Conservation (phyloP, 2,797 vertebrate species). For the Octomys mimax region DNA sequence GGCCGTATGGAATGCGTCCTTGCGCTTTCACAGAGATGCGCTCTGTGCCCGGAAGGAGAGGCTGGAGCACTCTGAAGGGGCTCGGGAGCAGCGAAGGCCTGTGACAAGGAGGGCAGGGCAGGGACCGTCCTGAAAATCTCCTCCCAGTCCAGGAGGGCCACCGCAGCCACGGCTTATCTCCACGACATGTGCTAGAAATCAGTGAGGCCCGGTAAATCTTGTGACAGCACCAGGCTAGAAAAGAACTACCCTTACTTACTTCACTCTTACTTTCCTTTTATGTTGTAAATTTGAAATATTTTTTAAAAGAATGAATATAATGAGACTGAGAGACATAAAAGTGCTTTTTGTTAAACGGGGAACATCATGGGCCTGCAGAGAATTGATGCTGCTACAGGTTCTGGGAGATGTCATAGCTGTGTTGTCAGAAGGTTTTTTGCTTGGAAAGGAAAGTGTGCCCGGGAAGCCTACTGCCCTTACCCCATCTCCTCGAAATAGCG, state of each 20-base stretch:
- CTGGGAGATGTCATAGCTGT: background rate
- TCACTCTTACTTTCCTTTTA: slow-evolving; percentile 30
- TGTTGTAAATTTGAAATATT: slow-evolving; percentile 68
- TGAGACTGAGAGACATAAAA: slow-evolving; percentile 17
- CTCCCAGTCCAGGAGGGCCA: background rate
- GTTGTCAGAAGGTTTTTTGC: background rate
- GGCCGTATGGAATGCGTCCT: background rate
- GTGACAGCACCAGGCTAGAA: background rate
- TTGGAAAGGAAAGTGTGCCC: background rate
- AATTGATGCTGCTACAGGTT: background rate
- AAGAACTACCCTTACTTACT: background rate
- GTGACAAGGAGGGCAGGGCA: background rate
- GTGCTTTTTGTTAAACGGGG: slow-evolving; percentile 29
- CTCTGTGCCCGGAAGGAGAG: background rate
- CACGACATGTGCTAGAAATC: background rate
- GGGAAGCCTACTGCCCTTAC: background rate
- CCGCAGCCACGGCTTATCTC: background rate
- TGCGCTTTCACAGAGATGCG: background rate
- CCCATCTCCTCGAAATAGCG: background rate
- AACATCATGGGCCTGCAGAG: background rate
- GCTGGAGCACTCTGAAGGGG: background rate
- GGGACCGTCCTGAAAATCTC: background rate
- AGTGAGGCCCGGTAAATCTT: slow-evolving; percentile 22
- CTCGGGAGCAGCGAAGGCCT: background rate
- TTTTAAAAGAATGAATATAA: slow-evolving; percentile 55